Evolutionary conservation across 2,888 invertebrate genomes (phyloP).

Genomic region (Eubasilissa splendida): DNA sequence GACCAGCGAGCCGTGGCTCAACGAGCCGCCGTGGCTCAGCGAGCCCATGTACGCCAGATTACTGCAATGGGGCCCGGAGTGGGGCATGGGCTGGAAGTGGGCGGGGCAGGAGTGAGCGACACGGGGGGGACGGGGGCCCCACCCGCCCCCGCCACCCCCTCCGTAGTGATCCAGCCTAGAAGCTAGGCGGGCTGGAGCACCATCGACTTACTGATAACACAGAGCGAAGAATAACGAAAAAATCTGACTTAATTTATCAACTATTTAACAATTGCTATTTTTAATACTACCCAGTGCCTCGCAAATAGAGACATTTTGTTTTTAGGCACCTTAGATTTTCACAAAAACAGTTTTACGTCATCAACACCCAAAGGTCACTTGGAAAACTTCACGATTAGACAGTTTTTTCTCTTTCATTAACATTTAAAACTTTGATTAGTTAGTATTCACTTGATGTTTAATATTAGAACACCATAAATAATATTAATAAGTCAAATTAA

Average conservation of each 20-base stretch:
- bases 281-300: neutral
- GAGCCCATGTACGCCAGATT: constrained; percentile 56
- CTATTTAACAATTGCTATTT: neutral
- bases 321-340: neutral
- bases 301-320: neutral
- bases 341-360: neutral
- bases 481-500: too few species aligned
- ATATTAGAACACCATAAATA: too few species aligned
- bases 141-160: constrained; percentile 52
- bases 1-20: constrained; percentile 53
- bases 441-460: too few species aligned
- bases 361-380: neutral
- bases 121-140: constrained; percentile 50
- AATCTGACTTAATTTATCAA: neutral
- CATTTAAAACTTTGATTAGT: too few species aligned
- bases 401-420: too few species aligned
- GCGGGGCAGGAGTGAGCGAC: constrained; percentile 55
- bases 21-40: constrained; percentile 55
- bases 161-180: constrained; percentile 56
- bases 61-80: constrained; percentile 53
- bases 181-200: neutral
- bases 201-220: neutral
- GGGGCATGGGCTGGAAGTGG: constrained; percentile 48
- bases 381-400: neutral
- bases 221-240: neutral